These are phyloP conservation scores for Pluvianellus socialis DNA, from an alignment of 2,113 vertebrate genomes.

Conservation along the genomic window DNA sequence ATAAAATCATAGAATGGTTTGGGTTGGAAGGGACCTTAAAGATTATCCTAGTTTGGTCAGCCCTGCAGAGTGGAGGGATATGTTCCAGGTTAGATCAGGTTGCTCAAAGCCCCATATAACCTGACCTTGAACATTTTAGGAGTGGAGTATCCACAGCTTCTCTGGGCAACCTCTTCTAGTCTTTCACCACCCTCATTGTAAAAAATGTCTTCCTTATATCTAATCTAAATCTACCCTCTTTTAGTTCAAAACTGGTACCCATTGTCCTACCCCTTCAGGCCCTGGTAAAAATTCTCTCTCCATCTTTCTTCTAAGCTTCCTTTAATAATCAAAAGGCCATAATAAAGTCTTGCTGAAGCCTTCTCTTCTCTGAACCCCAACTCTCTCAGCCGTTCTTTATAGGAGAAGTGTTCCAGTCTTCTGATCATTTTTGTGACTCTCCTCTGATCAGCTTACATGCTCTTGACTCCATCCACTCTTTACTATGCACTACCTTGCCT, in stretches of 20 bases:
- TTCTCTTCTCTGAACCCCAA: background rate
- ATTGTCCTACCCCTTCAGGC: background rate
- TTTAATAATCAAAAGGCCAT: background rate
- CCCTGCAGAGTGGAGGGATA: background rate
- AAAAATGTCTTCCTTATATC: background rate
- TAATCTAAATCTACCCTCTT: background rate
- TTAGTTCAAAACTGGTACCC: background rate
- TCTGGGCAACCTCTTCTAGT: background rate
- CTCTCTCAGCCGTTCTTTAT: background rate
- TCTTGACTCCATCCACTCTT: background rate
- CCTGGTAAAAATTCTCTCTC: background rate
- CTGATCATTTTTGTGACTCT: background rate
- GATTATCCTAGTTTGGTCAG: fast-evolving
- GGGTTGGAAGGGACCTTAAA: background rate
- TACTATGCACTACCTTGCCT: background rate
- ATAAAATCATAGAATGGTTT: background rate
- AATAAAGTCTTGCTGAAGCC: background rate
- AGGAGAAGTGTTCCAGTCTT: background rate
- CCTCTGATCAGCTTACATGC: background rate
- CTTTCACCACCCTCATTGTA: background rate
- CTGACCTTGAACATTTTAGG: background rate
- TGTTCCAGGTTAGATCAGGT: background rate
- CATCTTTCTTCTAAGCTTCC: background rate
- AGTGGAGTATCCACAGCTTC: background rate
- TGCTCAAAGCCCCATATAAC: background rate